Evolutionary conservation across 2,888 invertebrate genomes (phyloP).

Genomic region (Drosophila kambysellisi): DNA sequence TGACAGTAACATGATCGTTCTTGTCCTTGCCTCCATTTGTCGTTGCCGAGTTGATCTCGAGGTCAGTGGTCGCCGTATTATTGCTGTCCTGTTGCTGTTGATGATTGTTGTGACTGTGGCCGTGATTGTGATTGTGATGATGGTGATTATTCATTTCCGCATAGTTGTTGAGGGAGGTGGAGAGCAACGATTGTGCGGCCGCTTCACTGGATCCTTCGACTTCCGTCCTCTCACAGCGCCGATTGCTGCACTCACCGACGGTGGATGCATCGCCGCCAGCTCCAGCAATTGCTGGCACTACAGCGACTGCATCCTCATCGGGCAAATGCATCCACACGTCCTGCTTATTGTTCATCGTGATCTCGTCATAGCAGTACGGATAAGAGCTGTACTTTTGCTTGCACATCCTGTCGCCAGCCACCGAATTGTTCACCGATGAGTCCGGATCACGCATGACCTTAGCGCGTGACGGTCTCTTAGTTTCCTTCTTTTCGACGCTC

Average conservation of each 20-base stretch:
- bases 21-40: constrained; percentile 80
- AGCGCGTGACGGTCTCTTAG: constrained; percentile 87
- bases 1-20: constrained; percentile 91
- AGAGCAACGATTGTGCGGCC: constrained; percentile 83
- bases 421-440: constrained; percentile 83
- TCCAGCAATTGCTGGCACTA: constrained; percentile 41
- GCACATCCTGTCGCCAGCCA: constrained; percentile 88
- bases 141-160: constrained; percentile 81
- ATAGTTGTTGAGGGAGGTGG: constrained; percentile 83
- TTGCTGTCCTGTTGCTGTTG: constrained; percentile 73
- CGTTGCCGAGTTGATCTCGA: constrained; percentile 73
- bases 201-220: constrained; percentile 65
- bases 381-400: constrained; percentile 96
- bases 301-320: constrained; percentile 45
- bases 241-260: constrained; percentile 46
- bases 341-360: constrained; percentile 90
- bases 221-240: constrained; percentile 60
- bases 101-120: constrained; percentile 69
- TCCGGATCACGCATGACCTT: constrained; percentile 90
- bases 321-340: constrained; percentile 86
- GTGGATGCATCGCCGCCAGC: constrained; percentile 66
- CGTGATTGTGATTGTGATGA: constrained; percentile 68
- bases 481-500: constrained; percentile 88
- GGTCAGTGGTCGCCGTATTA: constrained; percentile 83
- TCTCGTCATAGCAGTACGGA: constrained; percentile 94